Conservation (phyloP, 2,797 vertebrate genomes). For the Cichlasoma orientale region DNA sequence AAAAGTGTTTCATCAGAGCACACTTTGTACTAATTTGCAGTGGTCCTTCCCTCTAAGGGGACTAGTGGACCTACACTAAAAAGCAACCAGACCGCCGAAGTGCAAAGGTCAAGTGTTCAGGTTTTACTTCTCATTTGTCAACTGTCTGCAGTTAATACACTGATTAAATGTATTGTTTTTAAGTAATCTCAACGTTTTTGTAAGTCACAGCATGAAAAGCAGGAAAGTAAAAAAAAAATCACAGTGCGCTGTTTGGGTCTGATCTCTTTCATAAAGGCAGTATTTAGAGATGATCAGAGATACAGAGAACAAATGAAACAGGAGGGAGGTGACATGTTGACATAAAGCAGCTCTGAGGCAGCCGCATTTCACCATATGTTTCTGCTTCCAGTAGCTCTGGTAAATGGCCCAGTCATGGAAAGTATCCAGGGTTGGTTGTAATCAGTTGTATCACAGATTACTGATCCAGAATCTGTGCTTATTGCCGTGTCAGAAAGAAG, state of each 20-base stretch:
- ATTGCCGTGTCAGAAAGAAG: not conserved
- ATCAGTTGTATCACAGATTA: slow-evolving; percentile 22
- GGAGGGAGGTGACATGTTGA: slow-evolving; percentile 31
- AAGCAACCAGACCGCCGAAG: not conserved
- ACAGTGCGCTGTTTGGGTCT: not conserved
- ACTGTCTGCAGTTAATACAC: not conserved
- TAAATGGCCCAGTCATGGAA: slow-evolving; percentile 12
- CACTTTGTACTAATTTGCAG: not conserved
- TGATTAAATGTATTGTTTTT: not conserved
- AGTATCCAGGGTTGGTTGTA: slow-evolving; percentile 6
- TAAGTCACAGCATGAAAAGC: not conserved
- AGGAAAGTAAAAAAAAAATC: not conserved
- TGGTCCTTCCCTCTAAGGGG: not conserved
- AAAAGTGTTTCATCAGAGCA: not conserved
- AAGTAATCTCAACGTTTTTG: not conserved
- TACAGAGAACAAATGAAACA: slow-evolving; percentile 1
- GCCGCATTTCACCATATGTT: slow-evolving; percentile 41
- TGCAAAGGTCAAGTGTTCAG: not conserved
- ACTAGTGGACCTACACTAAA: not conserved
- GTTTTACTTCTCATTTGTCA: not conserved
- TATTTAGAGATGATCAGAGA: slow-evolving; percentile 3
- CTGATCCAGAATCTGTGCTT: slow-evolving; percentile 5
- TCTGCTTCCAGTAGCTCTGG: slow-evolving; percentile 51
- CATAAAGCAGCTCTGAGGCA: slow-evolving; percentile 37
- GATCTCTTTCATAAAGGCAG: not conserved